These are phyloP conservation scores for Pygocentrus nattereri DNA, from an alignment of 2,797 vertebrate genomes.

Conservation along the genomic window DNA sequence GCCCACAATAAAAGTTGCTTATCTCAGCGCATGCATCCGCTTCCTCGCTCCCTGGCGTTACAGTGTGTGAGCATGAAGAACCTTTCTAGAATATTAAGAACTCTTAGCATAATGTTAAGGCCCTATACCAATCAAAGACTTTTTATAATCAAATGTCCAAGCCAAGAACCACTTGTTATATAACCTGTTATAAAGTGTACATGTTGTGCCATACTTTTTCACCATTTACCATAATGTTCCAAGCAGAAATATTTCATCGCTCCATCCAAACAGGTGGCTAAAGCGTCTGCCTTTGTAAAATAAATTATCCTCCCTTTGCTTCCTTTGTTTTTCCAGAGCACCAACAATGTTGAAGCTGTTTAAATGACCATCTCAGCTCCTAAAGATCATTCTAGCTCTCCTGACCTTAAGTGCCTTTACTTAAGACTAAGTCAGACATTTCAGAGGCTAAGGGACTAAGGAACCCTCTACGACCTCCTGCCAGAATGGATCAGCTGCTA, in stretches of 20 bases:
- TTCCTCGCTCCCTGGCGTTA: no score
- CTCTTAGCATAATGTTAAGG: no score
- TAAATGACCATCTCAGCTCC: constrained; percentile 43
- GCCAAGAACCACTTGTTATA: neutral
- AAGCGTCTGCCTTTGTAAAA: constrained; percentile 44
- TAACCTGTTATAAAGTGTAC: neutral
- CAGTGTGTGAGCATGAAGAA: no score
- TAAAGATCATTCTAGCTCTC: constrained; percentile 40
- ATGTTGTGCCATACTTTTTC: neutral
- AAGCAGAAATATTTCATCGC: constrained; percentile 13
- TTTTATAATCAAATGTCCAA: neutral
- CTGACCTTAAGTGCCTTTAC: constrained; percentile 59
- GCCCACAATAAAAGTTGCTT: no score
- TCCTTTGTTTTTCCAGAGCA: no score
- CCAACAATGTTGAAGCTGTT: constrained; percentile 51
- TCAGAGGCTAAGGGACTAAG: constrained; percentile 18
- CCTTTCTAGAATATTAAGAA: no score
- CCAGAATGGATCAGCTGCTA: constrained; percentile 63
- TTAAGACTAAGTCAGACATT: constrained; percentile 58
- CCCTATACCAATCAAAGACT: neutral
- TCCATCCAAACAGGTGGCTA: constrained; percentile 36
- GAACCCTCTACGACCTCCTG: constrained; percentile 59
- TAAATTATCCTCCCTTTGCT: constrained; percentile 39
- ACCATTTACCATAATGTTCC: neutral
- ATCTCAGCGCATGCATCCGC: no score